Conservation (phyloP, 2,797 vertebrate species). For the Garrulus glandarius region DNA sequence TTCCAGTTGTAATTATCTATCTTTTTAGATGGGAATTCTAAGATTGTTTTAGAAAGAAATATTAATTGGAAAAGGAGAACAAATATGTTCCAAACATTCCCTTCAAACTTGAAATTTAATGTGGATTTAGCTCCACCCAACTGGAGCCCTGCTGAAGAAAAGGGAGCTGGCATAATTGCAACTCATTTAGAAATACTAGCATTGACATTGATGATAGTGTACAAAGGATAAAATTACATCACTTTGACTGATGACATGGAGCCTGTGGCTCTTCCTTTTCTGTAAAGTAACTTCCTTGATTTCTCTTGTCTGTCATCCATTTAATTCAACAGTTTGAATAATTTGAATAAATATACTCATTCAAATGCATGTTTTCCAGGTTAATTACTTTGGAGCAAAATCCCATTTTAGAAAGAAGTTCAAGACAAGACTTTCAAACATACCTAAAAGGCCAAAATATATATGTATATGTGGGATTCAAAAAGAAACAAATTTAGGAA, state of each 20-base stretch:
- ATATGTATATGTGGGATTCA: background rate
- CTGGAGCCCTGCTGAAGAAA: background rate
- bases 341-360: background rate
- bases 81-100: background rate
- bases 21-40: conserved; percentile 27
- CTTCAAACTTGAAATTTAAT: background rate
- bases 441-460: background rate
- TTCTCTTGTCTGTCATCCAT: conserved; percentile 23
- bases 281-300: conserved; percentile 18
- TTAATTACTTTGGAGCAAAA: background rate
- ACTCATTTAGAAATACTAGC: background rate
- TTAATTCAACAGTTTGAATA: conserved; percentile 14
- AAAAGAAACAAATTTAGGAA: background rate
- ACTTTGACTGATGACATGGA: background rate
- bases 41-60: conserved; percentile 17
- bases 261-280: background rate
- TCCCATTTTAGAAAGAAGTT: background rate
- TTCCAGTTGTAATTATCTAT: conserved; percentile 25
- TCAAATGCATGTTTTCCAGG: background rate
- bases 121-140: background rate
- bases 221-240: background rate
- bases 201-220: background rate
- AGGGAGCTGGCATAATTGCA: background rate
- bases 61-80: conserved; percentile 52
- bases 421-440: background rate